Percentiles rank a stretch among this genome's conserved stretches.
Evolutionary conservation across 2,888 invertebrate species (phyloP).

Genomic region (Apotomis capreana): DNA sequence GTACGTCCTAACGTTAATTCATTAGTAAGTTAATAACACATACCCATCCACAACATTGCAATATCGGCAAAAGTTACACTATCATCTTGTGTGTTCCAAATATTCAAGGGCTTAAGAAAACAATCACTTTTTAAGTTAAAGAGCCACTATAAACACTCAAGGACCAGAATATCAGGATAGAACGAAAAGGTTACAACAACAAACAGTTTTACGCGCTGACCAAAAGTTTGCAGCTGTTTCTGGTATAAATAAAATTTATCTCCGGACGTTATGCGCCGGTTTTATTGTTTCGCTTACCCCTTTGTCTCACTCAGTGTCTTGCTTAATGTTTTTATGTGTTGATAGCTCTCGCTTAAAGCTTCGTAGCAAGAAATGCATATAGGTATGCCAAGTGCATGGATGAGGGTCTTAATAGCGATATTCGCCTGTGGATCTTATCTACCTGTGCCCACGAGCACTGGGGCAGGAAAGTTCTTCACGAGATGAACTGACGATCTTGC

Average conservation of each 20-base stretch:
- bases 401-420: too few species aligned
- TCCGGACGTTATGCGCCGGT: conserved; percentile 74
- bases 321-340: not conserved
- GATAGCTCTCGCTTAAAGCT: not conserved
- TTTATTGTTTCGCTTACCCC: conserved; percentile 70
- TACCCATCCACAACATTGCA: not conserved
- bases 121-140: conserved; percentile 39
- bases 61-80: not conserved
- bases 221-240: conserved; percentile 83
- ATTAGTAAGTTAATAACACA: too few species aligned
- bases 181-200: conserved; percentile 72
- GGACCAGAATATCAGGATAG: conserved; percentile 57
- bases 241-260: conserved; percentile 81
- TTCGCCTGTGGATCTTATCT: too few species aligned
- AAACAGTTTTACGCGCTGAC: conserved; percentile 74
- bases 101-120: conserved; percentile 16
- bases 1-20: too few species aligned
- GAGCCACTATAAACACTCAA: conserved; percentile 60
- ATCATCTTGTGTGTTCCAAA: conserved; percentile 62
- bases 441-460: too few species aligned
- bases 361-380: too few species aligned
- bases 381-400: too few species aligned
- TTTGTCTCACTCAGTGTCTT: conserved; percentile 48
- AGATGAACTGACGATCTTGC: too few species aligned
- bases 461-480: too few species aligned